Conservation (phyloP, 2,888 invertebrate genomes). For the Crossocerus cetratus region DNA sequence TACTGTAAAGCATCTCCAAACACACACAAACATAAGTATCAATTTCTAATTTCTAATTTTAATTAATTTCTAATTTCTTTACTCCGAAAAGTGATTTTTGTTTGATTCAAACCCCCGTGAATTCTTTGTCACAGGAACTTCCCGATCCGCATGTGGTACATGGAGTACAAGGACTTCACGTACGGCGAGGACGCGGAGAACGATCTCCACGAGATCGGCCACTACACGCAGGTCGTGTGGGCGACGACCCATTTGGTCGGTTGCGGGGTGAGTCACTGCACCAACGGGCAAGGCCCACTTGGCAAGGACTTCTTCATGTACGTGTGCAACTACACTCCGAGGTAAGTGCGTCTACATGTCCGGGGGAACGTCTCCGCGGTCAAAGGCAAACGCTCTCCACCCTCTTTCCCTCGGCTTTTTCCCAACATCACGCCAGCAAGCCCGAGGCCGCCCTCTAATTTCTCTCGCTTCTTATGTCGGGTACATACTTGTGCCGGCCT, state of each 20-base stretch:
- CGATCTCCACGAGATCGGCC: conserved; percentile 83
- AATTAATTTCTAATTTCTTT: too few relatives aligned
- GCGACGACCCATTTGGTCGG: conserved; percentile 87
- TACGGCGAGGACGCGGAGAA: conserved; percentile 81
- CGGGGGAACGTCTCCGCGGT: background rate
- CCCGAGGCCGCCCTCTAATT: too few relatives aligned
- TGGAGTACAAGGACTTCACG: conserved; percentile 86
- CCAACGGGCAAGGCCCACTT: conserved; percentile 79
- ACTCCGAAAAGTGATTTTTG: too few relatives aligned
- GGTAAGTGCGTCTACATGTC: conserved; percentile 79
- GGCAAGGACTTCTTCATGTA: conserved; percentile 85
- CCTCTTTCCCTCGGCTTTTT: conserved; percentile 17
- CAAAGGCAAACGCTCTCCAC: background rate
- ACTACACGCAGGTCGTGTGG: conserved; percentile 92
- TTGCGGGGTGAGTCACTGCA: conserved; percentile 86
- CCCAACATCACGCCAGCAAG: background rate
- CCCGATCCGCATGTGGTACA: conserved; percentile 87
- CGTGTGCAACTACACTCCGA: conserved; percentile 91
- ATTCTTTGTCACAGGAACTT: conserved; percentile 81
- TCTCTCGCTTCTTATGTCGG: too few relatives aligned
- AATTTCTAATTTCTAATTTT: too few relatives aligned
- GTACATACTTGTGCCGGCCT: background rate
- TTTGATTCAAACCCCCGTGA: too few relatives aligned
- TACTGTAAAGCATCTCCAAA: too few relatives aligned
- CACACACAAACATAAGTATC: too few relatives aligned